These are phyloP conservation scores for Pelagia noctiluca DNA, from an alignment of 30 jellyfish, hydroid and myxozoan species.

Conservation along the genomic window DNA sequence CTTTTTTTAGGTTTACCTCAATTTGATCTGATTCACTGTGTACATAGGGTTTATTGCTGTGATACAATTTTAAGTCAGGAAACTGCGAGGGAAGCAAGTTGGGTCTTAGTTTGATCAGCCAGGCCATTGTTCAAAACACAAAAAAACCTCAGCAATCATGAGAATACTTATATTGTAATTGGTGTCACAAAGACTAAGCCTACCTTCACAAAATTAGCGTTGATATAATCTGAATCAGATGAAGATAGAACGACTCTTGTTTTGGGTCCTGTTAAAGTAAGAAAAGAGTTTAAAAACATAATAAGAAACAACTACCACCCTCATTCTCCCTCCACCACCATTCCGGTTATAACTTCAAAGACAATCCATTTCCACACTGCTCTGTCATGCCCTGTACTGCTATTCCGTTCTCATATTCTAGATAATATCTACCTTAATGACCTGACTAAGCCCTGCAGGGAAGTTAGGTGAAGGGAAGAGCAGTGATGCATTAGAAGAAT, in stretches of 20 bases:
- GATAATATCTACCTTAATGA: background rate
- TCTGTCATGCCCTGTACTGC: background rate
- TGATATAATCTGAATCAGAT: conserved; percentile 75
- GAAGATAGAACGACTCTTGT: conserved; percentile 55
- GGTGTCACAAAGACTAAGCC: background rate
- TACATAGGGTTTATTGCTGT: no score
- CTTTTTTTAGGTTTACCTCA: no score
- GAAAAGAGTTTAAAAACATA: conserved; percentile 5
- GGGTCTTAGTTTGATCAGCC: background rate
- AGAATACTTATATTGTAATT: background rate
- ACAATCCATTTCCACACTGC: background rate
- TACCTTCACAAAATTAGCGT: conserved; percentile 78
- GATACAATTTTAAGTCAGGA: no score
- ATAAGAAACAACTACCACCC: background rate
- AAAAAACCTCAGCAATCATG: background rate
- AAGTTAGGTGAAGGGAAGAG: no score
- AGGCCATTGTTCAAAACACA: background rate
- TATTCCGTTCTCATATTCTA: background rate
- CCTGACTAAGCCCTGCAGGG: no score
- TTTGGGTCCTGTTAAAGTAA: conserved; percentile 68
- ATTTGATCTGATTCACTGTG: no score
- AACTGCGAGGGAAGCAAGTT: background rate
- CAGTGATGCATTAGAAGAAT: no score
- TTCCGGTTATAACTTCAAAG: no score
- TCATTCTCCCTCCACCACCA: no score